Evolutionary conservation across 2,888 invertebrate species (phyloP), one percentile per base, ranked within the genome.

Genomic region (Drosophila lacicola): DNA sequence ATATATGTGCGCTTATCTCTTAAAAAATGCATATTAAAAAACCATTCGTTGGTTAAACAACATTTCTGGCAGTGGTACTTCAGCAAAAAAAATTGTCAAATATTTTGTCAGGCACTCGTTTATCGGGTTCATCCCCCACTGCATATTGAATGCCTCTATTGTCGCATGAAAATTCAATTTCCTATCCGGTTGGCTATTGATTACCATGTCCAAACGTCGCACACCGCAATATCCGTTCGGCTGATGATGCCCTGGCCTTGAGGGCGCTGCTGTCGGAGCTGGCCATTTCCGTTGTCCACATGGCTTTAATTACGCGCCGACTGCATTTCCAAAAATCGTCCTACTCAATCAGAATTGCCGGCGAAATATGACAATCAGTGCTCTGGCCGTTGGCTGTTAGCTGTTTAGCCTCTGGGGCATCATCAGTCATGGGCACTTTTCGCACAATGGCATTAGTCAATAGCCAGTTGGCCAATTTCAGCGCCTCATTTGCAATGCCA

Each of bases 401-500:
- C 50, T 56, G 51, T 25, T 49, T 51, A 37, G 74, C 79, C 73
- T 25, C 62, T 55, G 70, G 76, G 73, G 67, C 57, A 74, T 37
- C 65, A 83, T 83, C 82, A 80, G 86, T 85, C 86, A 82, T 81
- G 76, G 87, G 64, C 83, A 83, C 83, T 82, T 86, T 86, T 88
- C 75, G 51, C 86, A 85, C 88, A 83, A 78, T 82, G 80, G 83
- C 86, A 85, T 83, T 80, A 85, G 74, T 73, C 88, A 82, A 69
- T 64, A 70, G 67, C 65, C 63, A 70, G 61, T 36, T 44, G 10
- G 51, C 34, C 56, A 60, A 72, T 63, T 61, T 33, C 47, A 44
- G 42, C 41, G 54, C 66, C 77, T 80, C 70, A 79, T 76, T 84
- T 76, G 73, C 73, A 70, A 74, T 51, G 65, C 65, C 66, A 78